Evolutionary conservation across 2,797 vertebrate species (phyloP).

Genomic region (Arrhamphus sclerolepis): DNA sequence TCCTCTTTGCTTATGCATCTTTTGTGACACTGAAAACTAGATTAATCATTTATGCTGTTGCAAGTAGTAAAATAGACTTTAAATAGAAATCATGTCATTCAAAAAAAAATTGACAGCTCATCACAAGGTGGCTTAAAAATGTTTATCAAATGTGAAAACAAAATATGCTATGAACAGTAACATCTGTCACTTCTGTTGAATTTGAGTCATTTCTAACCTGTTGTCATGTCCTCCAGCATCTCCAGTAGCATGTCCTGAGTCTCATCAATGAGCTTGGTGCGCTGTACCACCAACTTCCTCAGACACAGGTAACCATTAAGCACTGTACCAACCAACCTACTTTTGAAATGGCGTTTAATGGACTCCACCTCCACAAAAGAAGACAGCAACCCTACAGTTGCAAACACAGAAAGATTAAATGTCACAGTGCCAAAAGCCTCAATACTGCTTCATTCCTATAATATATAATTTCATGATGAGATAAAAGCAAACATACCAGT

Average conservation of each 20-base stretch:
- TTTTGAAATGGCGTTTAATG: conserved; percentile 98
- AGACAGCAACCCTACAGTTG: conserved; percentile 88
- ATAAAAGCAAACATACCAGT: conserved; percentile 83
- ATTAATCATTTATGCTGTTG: background rate
- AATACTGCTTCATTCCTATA: background rate
- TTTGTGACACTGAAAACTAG: background rate
- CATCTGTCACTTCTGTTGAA: background rate
- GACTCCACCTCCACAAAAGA: conserved; percentile 99
- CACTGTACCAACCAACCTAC: conserved; percentile 96
- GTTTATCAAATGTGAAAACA: too few relatives aligned
- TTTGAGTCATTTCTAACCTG: conserved; percentile 79
- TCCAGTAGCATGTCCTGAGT: conserved; percentile 99
- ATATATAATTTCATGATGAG: background rate
- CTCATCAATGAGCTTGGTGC: conserved; percentile 97
- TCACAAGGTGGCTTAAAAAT: background rate
- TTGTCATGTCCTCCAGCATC: conserved; percentile 99
- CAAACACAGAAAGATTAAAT: conserved; percentile 18
- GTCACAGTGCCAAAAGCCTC: background rate
- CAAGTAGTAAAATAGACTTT: too few relatives aligned
- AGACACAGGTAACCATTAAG: conserved; percentile 97
- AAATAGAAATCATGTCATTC: too few relatives aligned
- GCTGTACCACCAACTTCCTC: conserved; percentile 95
- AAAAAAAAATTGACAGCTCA: too few relatives aligned
- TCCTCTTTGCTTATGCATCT: background rate
- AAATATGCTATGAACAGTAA: background rate